Conservation (phyloP, 2,113 vertebrate species). For the Nycticryphes semicollaris region DNA sequence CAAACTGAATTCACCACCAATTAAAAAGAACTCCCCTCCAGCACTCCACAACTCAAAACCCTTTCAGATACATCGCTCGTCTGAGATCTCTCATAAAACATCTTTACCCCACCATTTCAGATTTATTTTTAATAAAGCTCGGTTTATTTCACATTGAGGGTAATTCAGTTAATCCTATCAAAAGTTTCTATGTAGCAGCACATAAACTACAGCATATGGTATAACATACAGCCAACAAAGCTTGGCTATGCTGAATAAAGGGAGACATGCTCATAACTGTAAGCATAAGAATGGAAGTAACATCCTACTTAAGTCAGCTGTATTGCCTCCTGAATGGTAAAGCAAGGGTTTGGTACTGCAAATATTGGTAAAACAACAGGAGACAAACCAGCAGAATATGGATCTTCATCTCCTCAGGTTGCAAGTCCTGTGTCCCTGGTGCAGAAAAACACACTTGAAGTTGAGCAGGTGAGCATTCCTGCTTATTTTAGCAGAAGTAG, state of each 20-base stretch:
- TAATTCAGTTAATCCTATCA: not conserved
- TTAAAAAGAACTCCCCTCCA: not conserved
- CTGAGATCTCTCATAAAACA: not conserved
- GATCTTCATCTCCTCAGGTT: rapidly evolving
- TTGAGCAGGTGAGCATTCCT: not conserved
- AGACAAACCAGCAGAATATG: not conserved
- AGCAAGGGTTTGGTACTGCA: not conserved
- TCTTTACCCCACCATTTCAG: not conserved
- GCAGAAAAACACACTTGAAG: not conserved
- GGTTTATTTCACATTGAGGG: not conserved
- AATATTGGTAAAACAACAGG: not conserved
- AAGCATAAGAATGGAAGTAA: not conserved
- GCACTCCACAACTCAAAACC: not conserved
- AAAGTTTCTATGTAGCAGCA: not conserved
- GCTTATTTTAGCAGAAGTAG: not conserved
- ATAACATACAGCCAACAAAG: not conserved
- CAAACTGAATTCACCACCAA: not conserved
- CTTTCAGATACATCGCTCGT: not conserved
- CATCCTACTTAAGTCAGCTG: not conserved
- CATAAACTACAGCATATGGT: not conserved
- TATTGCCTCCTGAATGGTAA: not conserved
- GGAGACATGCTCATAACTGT: not conserved
- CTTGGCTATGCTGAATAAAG: not conserved
- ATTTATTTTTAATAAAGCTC: conserved; percentile 29
- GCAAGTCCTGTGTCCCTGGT: not conserved